Conservation (phyloP, 2,113 vertebrate genomes). For the Vireo altiloquus region DNA sequence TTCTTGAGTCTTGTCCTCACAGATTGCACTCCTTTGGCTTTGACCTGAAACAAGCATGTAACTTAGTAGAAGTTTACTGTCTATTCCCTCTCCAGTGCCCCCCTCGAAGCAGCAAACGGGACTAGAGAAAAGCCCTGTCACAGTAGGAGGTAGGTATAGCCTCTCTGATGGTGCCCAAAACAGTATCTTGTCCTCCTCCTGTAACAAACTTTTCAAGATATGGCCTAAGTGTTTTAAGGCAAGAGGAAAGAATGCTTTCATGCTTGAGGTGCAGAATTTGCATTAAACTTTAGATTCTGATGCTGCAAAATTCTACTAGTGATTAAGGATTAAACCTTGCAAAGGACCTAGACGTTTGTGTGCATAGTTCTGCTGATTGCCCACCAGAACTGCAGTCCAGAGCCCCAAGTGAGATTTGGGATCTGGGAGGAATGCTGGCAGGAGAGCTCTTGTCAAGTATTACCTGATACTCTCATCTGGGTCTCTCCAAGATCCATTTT, state of each 20-base stretch:
- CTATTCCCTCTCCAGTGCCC: fast-evolving
- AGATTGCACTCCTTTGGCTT: not conserved
- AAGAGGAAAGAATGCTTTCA: not conserved
- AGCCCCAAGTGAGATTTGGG: not conserved
- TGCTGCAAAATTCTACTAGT: not conserved
- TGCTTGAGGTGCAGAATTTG: not conserved
- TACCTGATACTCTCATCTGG: not conserved
- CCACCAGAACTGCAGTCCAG: not conserved
- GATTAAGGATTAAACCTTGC: not conserved
- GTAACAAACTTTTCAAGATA: not conserved
- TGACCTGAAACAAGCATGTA: not conserved
- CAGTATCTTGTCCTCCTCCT: not conserved
- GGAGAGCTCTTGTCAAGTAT: not conserved
- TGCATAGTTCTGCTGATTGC: not conserved
- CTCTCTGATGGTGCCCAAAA: not conserved
- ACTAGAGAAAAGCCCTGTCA: not conserved
- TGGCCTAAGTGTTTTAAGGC: not conserved
- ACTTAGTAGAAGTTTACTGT: not conserved
- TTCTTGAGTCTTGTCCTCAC: not conserved
- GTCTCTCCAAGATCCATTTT: not conserved
- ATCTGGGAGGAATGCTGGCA: not conserved
- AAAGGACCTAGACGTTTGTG: fast-evolving
- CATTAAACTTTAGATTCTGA: not conserved
- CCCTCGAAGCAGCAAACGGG: not conserved
- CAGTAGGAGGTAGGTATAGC: not conserved